Conservation (phyloP, 2,888 invertebrate species). For the Lomographa bimaculata region DNA sequence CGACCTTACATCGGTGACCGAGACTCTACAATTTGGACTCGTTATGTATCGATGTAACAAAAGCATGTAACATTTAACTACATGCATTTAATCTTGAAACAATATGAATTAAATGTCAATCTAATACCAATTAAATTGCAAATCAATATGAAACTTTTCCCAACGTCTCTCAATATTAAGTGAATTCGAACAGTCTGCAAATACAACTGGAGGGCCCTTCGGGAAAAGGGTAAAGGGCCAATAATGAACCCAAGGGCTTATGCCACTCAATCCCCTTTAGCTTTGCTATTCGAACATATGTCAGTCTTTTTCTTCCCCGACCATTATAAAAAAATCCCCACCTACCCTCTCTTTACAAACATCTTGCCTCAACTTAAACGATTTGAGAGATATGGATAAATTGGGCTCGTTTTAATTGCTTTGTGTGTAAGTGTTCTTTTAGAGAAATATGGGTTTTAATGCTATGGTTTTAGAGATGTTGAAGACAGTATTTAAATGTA, state of each 20-base stretch:
- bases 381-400: constrained; percentile 16
- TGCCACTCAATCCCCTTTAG: constrained; percentile 69
- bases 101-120: too few species aligned
- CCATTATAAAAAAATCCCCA: constrained; percentile 50
- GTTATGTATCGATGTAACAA: too few species aligned
- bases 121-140: constrained; percentile 8
- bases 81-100: too few species aligned
- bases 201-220: constrained; percentile 58
- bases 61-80: too few species aligned
- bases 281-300: constrained; percentile 71
- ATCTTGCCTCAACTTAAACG: constrained; percentile 12
- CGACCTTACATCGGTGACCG: too few species aligned
- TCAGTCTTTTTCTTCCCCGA: constrained; percentile 52
- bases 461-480: constrained; percentile 9
- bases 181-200: constrained; percentile 61
- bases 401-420: constrained; percentile 37
- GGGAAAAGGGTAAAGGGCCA: constrained; percentile 62
- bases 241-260: constrained; percentile 78
- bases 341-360: constrained; percentile 13
- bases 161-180: constrained; percentile 26
- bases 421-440: constrained; percentile 23
- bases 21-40: too few species aligned
- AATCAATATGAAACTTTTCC: constrained; percentile 26
- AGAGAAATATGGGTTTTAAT: constrained; percentile 21
- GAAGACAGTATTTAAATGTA: constrained; percentile 9